phyloP scores from a whole-genome alignment of 2,113 vertebrate species.

The Tupaia tana region DNA sequence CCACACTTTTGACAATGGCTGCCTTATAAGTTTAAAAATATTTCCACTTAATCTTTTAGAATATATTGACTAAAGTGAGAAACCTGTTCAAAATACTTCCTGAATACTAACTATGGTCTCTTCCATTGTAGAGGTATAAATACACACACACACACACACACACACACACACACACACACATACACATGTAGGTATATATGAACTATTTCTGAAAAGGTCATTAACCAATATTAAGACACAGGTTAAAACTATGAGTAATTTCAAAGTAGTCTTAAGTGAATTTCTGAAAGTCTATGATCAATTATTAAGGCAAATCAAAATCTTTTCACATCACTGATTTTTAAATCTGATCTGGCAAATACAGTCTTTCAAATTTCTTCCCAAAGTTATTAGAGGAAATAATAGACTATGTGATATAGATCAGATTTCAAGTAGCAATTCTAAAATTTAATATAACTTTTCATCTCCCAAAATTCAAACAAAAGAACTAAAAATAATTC shows the following conservation, averaged over 20 bases:
- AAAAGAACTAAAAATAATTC: background rate
- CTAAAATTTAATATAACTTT: slow-evolving; percentile 45
- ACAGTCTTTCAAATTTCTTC: background rate
- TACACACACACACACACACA: background rate
- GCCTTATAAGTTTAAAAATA: background rate
- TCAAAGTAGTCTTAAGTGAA: slow-evolving; percentile 14
- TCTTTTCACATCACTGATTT: background rate
- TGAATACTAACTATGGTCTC: background rate
- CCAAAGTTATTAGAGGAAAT: background rate
- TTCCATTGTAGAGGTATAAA: background rate
- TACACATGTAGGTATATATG: background rate
- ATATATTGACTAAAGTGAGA: background rate
- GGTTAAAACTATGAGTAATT: slow-evolving; percentile 22
- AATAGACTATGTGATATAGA: background rate
- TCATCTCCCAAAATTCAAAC: slow-evolving; percentile 17
- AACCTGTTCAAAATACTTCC: background rate
- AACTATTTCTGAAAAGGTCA: background rate
- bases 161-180: no score
- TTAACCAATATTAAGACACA: background rate
- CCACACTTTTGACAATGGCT: background rate
- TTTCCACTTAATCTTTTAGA: background rate
- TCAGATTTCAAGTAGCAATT: slow-evolving; percentile 34
- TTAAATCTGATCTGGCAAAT: background rate
- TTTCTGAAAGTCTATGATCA: background rate
- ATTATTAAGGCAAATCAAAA: slow-evolving; percentile 26